Percentiles rank a stretch among this genome's conserved stretches.
Evolutionary conservation across 2,888 invertebrate genomes (phyloP).

Genomic region (Pterostichus madidus): DNA sequence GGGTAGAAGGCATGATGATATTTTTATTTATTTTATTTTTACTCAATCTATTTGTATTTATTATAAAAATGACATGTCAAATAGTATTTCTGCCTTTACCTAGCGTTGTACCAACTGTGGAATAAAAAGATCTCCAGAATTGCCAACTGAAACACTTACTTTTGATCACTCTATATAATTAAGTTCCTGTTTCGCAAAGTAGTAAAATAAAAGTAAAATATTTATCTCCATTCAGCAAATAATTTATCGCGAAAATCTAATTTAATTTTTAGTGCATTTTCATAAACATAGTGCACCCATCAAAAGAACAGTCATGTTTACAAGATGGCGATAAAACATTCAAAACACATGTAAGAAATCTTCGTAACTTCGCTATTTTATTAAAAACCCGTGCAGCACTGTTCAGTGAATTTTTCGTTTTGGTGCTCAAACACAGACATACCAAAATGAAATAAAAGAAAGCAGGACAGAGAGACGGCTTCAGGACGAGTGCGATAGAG

Average conservation of each 20-base stretch:
- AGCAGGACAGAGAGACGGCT: neutral
- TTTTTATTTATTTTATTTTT: no score
- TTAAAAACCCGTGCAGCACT: constrained; percentile 22
- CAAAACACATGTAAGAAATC: constrained; percentile 13
- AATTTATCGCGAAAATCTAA: neutral
- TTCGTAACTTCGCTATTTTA: constrained; percentile 31
- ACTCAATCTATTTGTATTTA: no score
- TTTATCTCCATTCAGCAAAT: no score
- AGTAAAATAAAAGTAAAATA: no score
- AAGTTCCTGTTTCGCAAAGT: no score
- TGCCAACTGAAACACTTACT: no score
- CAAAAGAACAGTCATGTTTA: constrained; percentile 21
- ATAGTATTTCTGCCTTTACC: no score
- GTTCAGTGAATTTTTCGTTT: constrained; percentile 12
- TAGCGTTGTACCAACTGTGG: no score
- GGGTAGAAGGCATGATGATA: no score
- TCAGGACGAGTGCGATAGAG: neutral
- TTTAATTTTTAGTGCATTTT: neutral
- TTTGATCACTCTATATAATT: no score
- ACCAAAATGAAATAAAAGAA: constrained; percentile 25
- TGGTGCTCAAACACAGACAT: neutral
- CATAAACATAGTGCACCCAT: neutral
- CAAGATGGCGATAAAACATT: constrained; percentile 9
- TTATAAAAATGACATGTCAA: no score
- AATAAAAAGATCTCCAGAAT: no score